Percentiles rank a stretch among this genome's conserved stretches.
These are phyloP conservation scores for Callorhinus ursinus DNA, from an alignment of 2,113 vertebrate species.

Conservation along the genomic window DNA sequence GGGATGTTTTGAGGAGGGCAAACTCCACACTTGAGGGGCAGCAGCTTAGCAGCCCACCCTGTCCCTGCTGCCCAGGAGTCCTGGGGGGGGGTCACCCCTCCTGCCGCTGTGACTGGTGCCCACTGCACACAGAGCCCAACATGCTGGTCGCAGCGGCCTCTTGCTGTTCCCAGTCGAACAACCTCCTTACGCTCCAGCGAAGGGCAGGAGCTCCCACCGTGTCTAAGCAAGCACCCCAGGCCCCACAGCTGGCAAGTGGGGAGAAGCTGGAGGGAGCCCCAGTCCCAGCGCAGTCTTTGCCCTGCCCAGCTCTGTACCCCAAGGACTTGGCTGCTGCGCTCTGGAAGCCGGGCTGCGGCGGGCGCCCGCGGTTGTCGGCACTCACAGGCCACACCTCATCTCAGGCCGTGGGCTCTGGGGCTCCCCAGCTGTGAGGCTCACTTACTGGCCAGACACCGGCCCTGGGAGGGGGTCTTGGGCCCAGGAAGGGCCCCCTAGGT, in stretches of 20 bases:
- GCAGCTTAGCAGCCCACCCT: neutral
- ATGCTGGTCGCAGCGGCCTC: neutral
- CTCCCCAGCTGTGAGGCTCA: neutral
- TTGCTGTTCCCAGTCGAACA: neutral
- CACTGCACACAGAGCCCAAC: neutral
- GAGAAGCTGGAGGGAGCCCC: neutral
- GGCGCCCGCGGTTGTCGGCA: neutral
- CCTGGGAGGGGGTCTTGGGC: neutral
- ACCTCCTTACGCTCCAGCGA: neutral
- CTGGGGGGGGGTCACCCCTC: neutral
- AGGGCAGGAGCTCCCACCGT: fast-evolving
- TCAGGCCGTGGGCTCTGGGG: neutral
- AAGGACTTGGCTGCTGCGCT: no score
- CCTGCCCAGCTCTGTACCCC: no score
- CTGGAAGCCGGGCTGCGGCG: neutral
- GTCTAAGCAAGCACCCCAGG: no score
- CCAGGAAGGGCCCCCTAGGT: neutral
- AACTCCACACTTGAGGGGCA: no score
- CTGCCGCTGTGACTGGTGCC: neutral
- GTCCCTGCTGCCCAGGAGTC: neutral
- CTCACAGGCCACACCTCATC: neutral
- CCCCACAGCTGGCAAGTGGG: no score
- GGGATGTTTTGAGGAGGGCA: neutral
- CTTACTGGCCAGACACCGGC: neutral
- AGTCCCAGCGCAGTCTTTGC: no score